Conservation (phyloP, 2,113 vertebrate species). For the Sialia sialis region DNA sequence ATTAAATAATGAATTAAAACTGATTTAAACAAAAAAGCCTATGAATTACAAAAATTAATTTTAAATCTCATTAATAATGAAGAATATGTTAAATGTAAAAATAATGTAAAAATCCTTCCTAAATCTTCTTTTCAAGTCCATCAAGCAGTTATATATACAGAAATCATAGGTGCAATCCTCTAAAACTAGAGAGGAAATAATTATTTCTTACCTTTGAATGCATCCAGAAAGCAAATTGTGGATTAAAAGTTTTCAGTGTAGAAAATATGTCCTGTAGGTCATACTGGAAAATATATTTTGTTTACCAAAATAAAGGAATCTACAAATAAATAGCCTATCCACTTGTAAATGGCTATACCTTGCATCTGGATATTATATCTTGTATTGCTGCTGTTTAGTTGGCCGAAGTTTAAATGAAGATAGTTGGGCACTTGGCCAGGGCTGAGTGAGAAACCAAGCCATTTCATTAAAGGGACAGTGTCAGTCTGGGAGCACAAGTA, state of each 20-base stretch:
- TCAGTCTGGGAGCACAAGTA: neutral
- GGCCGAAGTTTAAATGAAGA: conserved; percentile 48
- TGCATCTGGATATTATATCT: conserved; percentile 25
- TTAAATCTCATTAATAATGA: neutral
- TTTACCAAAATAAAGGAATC: neutral
- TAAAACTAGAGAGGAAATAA: neutral
- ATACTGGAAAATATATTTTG: neutral
- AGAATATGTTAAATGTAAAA: neutral
- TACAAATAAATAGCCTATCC: neutral
- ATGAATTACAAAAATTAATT: neutral
- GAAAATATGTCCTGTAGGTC: neutral
- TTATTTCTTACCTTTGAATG: conserved; percentile 54
- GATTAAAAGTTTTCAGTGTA: neutral
- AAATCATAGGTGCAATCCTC: neutral
- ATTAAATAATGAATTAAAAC: neutral
- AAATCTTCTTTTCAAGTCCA: neutral
- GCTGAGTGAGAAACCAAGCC: conserved; percentile 22
- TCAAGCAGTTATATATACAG: neutral
- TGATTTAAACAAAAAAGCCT: neutral
- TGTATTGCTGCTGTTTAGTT: conserved; percentile 31
- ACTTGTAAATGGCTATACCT: conserved; percentile 6
- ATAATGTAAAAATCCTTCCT: neutral
- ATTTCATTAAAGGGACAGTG: conserved; percentile 65
- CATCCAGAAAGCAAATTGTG: neutral
- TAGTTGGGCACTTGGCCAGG: conserved; percentile 59